phyloP scores from a whole-genome alignment of 30 jellyfish, hydroid and myxozoan species.

The Haliclystus octoradiatus region DNA sequence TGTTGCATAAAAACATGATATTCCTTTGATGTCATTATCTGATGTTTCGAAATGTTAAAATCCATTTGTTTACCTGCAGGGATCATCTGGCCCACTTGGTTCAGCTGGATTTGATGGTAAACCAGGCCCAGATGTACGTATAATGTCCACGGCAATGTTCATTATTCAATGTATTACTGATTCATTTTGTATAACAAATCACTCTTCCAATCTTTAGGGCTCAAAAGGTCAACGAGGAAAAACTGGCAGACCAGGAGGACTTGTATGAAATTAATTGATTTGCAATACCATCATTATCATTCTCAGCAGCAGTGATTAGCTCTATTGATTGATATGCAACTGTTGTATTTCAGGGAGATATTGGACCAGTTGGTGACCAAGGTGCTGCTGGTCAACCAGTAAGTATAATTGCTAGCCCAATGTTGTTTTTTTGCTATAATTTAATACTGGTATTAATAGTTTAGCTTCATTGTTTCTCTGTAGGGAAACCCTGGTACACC shows the following conservation, averaged over 20 bases:
- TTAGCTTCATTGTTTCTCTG: background rate
- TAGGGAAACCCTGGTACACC: background rate
- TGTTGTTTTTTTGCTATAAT: too few species aligned
- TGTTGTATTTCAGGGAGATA: background rate
- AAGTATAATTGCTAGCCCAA: background rate
- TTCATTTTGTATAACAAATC: background rate
- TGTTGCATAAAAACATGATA: constrained; percentile 14
- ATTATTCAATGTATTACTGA: background rate
- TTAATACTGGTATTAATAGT: background rate
- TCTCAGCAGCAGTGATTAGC: too few species aligned
- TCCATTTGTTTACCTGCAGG: constrained; percentile 23
- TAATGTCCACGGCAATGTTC: background rate
- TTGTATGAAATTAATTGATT: too few species aligned
- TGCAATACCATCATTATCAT: too few species aligned
- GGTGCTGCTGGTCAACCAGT: background rate
- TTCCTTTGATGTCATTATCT: background rate
- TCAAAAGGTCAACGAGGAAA: background rate
- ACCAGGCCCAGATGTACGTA: constrained; percentile 66
- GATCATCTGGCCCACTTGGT: constrained; percentile 66
- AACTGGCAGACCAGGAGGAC: background rate
- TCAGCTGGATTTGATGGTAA: constrained; percentile 65
- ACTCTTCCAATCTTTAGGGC: background rate
- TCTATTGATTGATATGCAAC: background rate
- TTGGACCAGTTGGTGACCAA: background rate
- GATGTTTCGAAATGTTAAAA: background rate